phyloP scores from a whole-genome alignment of 2,888 invertebrate species.

The Malachius bipustulatus region DNA sequence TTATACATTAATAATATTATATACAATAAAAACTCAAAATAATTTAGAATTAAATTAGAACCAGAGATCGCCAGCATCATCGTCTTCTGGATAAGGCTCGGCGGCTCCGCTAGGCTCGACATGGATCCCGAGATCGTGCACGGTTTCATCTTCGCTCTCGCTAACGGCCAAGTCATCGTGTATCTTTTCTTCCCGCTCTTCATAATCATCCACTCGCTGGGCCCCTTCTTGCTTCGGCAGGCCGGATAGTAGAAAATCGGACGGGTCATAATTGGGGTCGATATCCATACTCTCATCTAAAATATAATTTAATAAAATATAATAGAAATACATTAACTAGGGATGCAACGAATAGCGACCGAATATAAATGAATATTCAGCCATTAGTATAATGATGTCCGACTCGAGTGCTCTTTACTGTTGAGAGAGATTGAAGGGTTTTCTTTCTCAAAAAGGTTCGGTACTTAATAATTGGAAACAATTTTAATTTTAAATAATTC shows the following conservation, averaged over 20 bases:
- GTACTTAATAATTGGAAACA: too few relatives aligned
- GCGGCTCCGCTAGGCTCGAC: slow-evolving; percentile 20
- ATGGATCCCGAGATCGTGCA: slow-evolving; percentile 14
- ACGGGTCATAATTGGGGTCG: slow-evolving; percentile 77
- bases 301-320: slow-evolving; percentile 22
- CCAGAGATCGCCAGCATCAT: slow-evolving; percentile 46
- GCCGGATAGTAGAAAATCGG: slow-evolving; percentile 62
- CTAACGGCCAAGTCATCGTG: slow-evolving; percentile 66
- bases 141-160: slow-evolving; percentile 58
- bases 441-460: too few relatives aligned
- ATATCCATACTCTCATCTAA: slow-evolving; percentile 61
- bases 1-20: too few relatives aligned
- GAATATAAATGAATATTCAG: too few relatives aligned
- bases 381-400: too few relatives aligned
- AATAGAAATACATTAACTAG: too few relatives aligned
- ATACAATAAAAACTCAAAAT: too few relatives aligned
- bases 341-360: too few relatives aligned
- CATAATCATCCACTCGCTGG: slow-evolving; percentile 20
- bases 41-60: too few relatives aligned
- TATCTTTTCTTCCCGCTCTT: slow-evolving; percentile 44
- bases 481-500: too few relatives aligned
- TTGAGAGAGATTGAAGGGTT: too few relatives aligned
- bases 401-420: too few relatives aligned
- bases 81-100: slow-evolving; percentile 36
- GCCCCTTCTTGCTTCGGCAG: slow-evolving; percentile 27